Evolutionary conservation across 1,140 invertebrate species (phyloP), one percentile per base, ranked within the genome.

Genomic region (Scaptomyza hsui): DNA sequence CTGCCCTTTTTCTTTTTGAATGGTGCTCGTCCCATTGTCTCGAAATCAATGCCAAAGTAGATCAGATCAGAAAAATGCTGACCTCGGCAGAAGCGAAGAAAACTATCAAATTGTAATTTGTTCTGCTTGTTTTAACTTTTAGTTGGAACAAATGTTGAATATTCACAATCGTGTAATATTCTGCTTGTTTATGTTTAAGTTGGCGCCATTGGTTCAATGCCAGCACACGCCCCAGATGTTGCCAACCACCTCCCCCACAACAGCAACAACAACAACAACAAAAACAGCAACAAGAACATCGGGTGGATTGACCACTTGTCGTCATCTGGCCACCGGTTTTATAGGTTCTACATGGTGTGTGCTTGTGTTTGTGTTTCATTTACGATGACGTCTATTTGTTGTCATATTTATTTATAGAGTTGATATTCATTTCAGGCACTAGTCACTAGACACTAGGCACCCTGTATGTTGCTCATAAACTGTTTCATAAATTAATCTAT

Each of bases 371-470:
- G 60, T 73, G 63, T 82, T 77, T 78, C 42, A 35, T 41, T 52
- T 52, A 55, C 35, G 61, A 72, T 72, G 47, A 47, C 53, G 69
- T 57, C 26, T 51, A 65, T 61, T 61, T 53, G 64, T 81, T 81
- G 81, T 86, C 81, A 86, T 88, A 75, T 64, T 67, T 88, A 86
- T 86, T 81, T 88, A 68, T 88, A 88, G 74, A 19, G 21, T 10
- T n/a, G 21, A 37, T 60, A 62, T 47, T 75, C 72, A 74, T 37
- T 29, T 37, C 45, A 39, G 12, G 12, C 29, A 45, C 47, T 44
- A 18, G 26, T 24, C 70, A 61, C 74, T n/a, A 39, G 12, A 3
- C 29, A 45, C 47, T 44, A 18, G 26, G 35, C 70, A 61, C 74
- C 73, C 78, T 64, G 74, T 65, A 64, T 56, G 3, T 10, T 18